Conservation (phyloP, 2,797 vertebrate species). For the Pangasius krempfi region DNA sequence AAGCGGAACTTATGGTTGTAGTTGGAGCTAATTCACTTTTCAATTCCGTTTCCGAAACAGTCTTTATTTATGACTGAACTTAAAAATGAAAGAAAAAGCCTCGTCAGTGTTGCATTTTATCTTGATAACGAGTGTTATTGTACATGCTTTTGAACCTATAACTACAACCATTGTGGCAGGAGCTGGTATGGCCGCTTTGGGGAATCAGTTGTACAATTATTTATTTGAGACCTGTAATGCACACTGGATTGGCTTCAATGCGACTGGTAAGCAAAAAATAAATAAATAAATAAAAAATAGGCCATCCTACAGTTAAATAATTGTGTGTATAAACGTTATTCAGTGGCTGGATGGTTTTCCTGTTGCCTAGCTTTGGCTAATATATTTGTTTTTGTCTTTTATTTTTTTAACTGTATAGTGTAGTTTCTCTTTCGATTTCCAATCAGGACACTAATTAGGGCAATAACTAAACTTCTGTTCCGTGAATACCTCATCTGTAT, state of each 20-base stretch:
- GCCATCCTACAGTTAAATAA: too few species aligned
- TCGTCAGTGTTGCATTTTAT: slow-evolving; percentile 49
- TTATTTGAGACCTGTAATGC: slow-evolving; percentile 68
- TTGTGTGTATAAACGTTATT: neutral
- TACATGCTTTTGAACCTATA: slow-evolving; percentile 70
- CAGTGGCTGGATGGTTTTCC: neutral
- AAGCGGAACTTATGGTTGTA: neutral
- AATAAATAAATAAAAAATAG: too few species aligned
- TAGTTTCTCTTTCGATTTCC: neutral
- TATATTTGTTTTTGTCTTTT: neutral
- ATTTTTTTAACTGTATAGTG: neutral
- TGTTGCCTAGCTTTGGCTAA: neutral
- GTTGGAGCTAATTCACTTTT: neutral
- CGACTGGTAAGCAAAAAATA: slow-evolving; percentile 68
- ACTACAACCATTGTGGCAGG: slow-evolving; percentile 59
- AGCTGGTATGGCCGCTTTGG: slow-evolving; percentile 53
- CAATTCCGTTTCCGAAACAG: neutral
- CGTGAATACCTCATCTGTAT: neutral
- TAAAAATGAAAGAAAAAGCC: slow-evolving; percentile 63
- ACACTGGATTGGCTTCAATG: slow-evolving; percentile 70
- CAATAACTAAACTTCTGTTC: neutral
- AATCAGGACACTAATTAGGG: neutral
- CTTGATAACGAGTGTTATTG: slow-evolving; percentile 35
- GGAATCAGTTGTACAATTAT: slow-evolving; percentile 66
- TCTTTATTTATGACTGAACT: neutral